Evolutionary conservation across 2,888 invertebrate species (phyloP).

Genomic region (Drosophila maculinotata): DNA sequence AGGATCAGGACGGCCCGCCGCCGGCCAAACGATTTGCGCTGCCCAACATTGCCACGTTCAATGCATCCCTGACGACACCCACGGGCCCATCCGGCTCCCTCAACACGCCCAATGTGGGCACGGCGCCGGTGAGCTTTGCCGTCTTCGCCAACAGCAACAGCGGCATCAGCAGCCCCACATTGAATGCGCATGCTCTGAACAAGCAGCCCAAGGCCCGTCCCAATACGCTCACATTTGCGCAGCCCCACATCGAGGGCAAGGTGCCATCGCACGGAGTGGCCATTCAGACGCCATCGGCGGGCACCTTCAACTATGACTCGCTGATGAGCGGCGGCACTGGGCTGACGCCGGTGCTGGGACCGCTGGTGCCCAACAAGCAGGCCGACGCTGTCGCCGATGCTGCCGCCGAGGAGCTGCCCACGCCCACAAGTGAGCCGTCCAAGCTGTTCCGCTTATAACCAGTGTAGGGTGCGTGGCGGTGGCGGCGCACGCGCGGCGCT

Average conservation of each 20-base stretch:
- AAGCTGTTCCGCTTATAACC: slow-evolving; percentile 94
- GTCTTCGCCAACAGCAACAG: slow-evolving; percentile 37
- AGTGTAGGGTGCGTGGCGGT: slow-evolving; percentile 69
- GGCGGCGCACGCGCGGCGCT: slow-evolving; percentile 28
- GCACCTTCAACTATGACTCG: slow-evolving; percentile 95
- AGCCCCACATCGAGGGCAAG: slow-evolving; percentile 61
- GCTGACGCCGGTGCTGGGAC: slow-evolving; percentile 92
- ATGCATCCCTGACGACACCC: slow-evolving; percentile 79
- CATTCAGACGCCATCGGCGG: slow-evolving; percentile 94
- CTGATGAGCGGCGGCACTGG: slow-evolving; percentile 97
- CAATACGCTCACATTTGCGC: slow-evolving; percentile 87
- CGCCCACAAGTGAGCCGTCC: slow-evolving; percentile 90
- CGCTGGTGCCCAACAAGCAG: slow-evolving; percentile 90
- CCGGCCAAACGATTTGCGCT: slow-evolving; percentile 81
- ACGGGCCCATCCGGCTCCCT: slow-evolving; percentile 81
- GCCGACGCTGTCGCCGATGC: slow-evolving; percentile 94
- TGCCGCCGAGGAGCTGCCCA: slow-evolving; percentile 89
- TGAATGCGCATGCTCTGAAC: slow-evolving; percentile 57
- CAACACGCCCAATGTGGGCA: slow-evolving; percentile 83
- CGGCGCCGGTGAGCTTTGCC: slow-evolving; percentile 73
- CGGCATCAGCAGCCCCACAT: slow-evolving; percentile 65
- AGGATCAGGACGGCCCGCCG: slow-evolving; percentile 82
- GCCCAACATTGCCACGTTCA: slow-evolving; percentile 83
- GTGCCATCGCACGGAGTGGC: slow-evolving; percentile 90
- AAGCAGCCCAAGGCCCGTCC: slow-evolving; percentile 87